Evolutionary conservation across 2,113 vertebrate genomes (phyloP).

Genomic region (Raphicerus campestris): DNA sequence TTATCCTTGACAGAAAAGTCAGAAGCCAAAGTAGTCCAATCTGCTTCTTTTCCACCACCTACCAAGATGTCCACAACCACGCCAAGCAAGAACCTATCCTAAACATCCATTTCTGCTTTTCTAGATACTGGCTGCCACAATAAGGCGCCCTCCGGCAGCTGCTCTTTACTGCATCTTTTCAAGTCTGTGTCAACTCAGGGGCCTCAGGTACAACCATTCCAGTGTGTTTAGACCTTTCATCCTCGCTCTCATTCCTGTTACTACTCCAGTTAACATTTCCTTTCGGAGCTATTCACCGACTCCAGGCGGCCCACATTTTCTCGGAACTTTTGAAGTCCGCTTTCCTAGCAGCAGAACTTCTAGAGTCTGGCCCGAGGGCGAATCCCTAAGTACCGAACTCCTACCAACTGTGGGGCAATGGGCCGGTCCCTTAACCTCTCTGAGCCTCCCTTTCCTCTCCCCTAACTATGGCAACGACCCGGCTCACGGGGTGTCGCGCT

Average conservation of each 20-base stretch:
- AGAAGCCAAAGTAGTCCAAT: neutral
- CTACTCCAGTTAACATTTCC: neutral
- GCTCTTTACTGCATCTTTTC: neutral
- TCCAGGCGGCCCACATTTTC: neutral
- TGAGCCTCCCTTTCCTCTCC: neutral
- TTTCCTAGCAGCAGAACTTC: neutral
- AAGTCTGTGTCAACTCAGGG: too few species aligned
- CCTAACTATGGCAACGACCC: neutral
- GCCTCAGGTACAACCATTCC: neutral
- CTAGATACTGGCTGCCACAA: neutral
- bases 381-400: neutral
- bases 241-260: neutral
- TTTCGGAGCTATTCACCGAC: neutral
- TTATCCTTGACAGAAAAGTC: neutral
- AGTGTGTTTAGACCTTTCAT: neutral
- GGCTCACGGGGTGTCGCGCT: neutral
- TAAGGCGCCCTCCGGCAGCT: neutral
- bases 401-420: neutral
- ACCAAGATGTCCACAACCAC: neutral
- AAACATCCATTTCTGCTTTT: neutral
- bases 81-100: neutral
- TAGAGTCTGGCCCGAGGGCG: neutral
- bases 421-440: neutral
- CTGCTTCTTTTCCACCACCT: neutral
- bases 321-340: neutral